Base-by-base conservation (phyloP, 2,888 invertebrate species). In the Ormia ochracea region DNA sequence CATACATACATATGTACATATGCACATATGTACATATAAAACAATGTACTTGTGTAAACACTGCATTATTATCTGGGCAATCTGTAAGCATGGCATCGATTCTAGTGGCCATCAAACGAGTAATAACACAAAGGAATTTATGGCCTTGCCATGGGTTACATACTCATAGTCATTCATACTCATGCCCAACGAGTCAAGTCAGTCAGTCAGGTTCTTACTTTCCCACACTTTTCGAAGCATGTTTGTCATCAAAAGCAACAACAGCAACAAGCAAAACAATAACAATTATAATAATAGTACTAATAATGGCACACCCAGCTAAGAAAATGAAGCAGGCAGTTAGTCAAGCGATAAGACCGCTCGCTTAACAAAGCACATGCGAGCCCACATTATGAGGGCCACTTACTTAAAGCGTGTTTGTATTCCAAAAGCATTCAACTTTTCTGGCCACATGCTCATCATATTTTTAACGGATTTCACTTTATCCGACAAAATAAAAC, bases 151-250 rank as follows among this genome's bases (percentile, higher is more conserved):
- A 80, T 80, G 72, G 80, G 72, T 73, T 72, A 72, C 61, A 61
- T 28, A 61, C 19, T 61, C 43, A 65, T 33, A 52, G n/a, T n/a
- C n/a, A n/a, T n/a, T n/a, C 61, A 61, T 28, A 61, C 19, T 61
- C 43, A 65, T 33, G 41, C 17, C 41, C 48, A 58, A 36, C 26
- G 50, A 52, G 23, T 31, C 36, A 54, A 38, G 65, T 38, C 61
- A 36, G 45, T 36, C 43, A 58, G 70, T 75, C 83, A 84, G 83
- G 83, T 84, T 82, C 82, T 83, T 72, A 83, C 81, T 82, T 84
- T 84, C 83, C 83, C 83, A 84, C 83, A 84, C 83, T 84, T 68
- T 76, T 38, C 70, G 52, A 76, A 76, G 63, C 12, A 43, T 10
- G 66, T 72, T 72, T 76, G 72, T 63, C 76, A 76, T 79, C 26